A percentile compares a stretch with the other conserved stretches of the same genome.
Conservation (phyloP, 2,113 vertebrate species). For the Sceloporus tristichus region DNA sequence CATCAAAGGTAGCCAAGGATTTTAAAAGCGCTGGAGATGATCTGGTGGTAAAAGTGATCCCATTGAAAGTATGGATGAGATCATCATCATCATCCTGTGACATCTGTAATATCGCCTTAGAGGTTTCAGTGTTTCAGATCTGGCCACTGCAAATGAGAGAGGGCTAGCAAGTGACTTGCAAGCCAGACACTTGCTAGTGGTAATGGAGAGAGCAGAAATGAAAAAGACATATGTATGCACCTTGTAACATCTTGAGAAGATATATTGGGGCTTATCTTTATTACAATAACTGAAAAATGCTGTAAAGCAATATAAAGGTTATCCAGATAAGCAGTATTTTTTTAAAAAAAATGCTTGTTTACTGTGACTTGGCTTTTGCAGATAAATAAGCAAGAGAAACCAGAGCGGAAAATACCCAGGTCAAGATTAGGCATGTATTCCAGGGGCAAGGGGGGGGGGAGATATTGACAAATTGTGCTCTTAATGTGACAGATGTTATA, state of each 20-base stretch:
- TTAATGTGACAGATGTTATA: not conserved
- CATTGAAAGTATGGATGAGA: constrained; percentile 75
- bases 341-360: not conserved
- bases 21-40: constrained; percentile 76
- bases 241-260: not conserved
- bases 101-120: constrained; percentile 44
- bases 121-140: constrained; percentile 52
- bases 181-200: constrained; percentile 45
- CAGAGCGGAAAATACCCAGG: not conserved
- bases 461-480: not conserved
- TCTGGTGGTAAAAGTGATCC: constrained; percentile 71
- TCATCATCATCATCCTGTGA: constrained; percentile 26
- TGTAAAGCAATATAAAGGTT: constrained; percentile 34
- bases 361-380: constrained; percentile 28
- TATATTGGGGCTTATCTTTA: constrained; percentile 47
- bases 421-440: not conserved
- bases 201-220: constrained; percentile 1
- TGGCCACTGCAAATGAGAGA: not conserved
- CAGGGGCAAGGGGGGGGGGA: not conserved
- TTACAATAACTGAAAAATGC: constrained; percentile 10
- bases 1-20: constrained; percentile 73
- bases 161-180: constrained; percentile 35
- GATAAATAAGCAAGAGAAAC: constrained; percentile 38
- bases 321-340: constrained; percentile 13
- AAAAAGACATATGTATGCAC: constrained; percentile 61